phyloP scores from a whole-genome alignment of 2,113 vertebrate species.

The Pomatostomus ruficeps region DNA sequence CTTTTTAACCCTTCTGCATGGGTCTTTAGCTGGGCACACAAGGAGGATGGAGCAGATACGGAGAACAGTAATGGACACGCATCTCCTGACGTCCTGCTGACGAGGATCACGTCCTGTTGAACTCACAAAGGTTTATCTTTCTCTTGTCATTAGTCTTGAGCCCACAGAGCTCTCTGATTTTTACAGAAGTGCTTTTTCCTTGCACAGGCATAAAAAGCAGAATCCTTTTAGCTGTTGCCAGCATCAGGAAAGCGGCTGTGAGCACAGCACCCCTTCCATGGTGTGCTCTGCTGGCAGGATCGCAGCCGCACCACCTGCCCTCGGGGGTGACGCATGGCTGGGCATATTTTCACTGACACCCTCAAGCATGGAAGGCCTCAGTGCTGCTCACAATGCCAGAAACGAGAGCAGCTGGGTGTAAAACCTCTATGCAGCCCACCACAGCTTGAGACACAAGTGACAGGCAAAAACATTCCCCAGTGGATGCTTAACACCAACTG shows the following conservation, averaged over 20 bases:
- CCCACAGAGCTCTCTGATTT: not conserved
- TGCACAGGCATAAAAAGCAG: not conserved
- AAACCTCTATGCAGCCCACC: not conserved
- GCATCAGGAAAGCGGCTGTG: not conserved
- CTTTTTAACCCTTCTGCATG: not conserved
- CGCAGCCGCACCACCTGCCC: not conserved
- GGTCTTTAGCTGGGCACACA: not conserved
- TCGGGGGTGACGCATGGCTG: not conserved
- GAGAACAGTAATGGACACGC: fast-evolving
- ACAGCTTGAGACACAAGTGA: not conserved
- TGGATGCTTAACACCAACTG: not conserved
- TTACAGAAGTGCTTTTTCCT: not conserved
- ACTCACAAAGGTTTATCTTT: not conserved
- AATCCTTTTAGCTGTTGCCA: not conserved
- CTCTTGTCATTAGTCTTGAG: not conserved
- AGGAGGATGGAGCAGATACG: fast-evolving
- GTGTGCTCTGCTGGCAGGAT: not conserved
- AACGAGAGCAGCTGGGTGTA: not conserved
- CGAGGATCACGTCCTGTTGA: fast-evolving
- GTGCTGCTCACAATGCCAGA: not conserved
- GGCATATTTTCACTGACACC: not conserved
- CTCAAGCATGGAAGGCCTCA: not conserved
- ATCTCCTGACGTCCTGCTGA: not conserved
- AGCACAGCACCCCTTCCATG: fast-evolving
- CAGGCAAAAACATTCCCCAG: not conserved